phyloP scores from a whole-genome alignment of 1,140 invertebrate species.

The Maconellicoccus hirsutus region DNA sequence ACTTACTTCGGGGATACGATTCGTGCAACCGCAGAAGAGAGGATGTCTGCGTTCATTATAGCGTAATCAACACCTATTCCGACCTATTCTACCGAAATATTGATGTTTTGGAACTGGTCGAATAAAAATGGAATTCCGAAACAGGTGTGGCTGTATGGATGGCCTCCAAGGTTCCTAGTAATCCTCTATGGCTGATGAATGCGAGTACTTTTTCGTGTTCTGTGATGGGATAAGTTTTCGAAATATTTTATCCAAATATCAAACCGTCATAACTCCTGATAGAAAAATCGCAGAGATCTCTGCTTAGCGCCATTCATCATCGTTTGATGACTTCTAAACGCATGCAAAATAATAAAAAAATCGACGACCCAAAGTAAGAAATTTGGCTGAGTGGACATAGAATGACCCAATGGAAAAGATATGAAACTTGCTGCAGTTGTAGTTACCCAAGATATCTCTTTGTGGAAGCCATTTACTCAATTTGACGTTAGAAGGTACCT shows the following conservation, averaged over 20 bases:
- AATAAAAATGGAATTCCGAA: slow-evolving; percentile 46
- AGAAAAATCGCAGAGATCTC: too few relatives aligned
- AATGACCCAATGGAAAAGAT: too few relatives aligned
- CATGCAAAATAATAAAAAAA: too few relatives aligned
- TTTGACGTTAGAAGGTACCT: slow-evolving; percentile 42
- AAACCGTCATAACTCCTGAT: too few relatives aligned
- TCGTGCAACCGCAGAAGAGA: too few relatives aligned
- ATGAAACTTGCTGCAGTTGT: background rate
- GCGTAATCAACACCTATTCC: slow-evolving; percentile 32
- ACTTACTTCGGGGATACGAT: too few relatives aligned
- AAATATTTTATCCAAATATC: too few relatives aligned
- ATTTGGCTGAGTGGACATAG: too few relatives aligned
- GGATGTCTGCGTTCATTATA: too few relatives aligned
- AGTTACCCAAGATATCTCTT: slow-evolving; percentile 42
- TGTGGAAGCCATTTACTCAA: slow-evolving; percentile 47
- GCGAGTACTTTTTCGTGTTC: slow-evolving; percentile 33
- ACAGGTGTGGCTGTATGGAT: slow-evolving; percentile 38
- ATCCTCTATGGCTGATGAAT: slow-evolving; percentile 45
- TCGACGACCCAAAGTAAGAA: too few relatives aligned
- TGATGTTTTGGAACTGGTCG: slow-evolving; percentile 44
- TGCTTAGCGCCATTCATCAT: too few relatives aligned
- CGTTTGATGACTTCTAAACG: too few relatives aligned
- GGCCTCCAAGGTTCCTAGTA: slow-evolving; percentile 39
- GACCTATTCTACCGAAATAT: slow-evolving; percentile 35
- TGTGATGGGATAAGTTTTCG: slow-evolving; percentile 25